A percentile compares a stretch with the other conserved stretches of the same genome.
Evolutionary conservation across 2,113 vertebrate species (phyloP).

Genomic region (Alces alces): DNA sequence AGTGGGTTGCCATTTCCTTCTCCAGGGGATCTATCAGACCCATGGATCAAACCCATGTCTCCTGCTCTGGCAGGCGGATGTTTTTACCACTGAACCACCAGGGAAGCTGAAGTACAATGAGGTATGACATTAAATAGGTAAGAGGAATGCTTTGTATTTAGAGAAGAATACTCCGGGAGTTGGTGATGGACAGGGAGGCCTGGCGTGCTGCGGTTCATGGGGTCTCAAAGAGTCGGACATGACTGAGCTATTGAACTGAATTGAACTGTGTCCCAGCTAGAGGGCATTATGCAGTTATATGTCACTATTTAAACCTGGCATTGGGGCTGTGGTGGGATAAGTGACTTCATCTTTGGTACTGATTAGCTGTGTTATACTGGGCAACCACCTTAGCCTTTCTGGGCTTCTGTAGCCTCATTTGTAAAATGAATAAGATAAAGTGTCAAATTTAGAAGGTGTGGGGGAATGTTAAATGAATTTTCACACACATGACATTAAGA

Average conservation of each 20-base stretch:
- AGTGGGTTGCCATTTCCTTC: not conserved
- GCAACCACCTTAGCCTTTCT: not conserved
- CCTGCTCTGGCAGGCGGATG: not conserved
- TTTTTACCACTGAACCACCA: not conserved
- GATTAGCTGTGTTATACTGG: not conserved
- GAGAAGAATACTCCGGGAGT: not conserved
- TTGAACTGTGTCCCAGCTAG: not conserved
- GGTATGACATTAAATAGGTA: not conserved
- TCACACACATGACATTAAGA: not conserved
- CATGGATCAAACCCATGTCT: not conserved
- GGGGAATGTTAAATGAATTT: not conserved
- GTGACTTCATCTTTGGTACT: not conserved
- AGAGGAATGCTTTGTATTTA: not conserved
- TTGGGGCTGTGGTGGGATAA: not conserved
- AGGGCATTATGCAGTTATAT: fast-evolving
- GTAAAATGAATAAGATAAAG: not conserved
- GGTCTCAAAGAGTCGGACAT: not conserved
- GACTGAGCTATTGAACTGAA: not conserved
- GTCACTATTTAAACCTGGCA: not conserved
- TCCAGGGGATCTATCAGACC: not conserved
- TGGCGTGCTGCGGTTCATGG: not conserved
- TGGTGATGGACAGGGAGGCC: not conserved
- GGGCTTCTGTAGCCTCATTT: not conserved
- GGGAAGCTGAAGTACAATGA: not conserved
- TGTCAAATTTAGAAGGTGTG: not conserved